Conservation (phyloP, 2,888 invertebrate species). For the Idaea dimidiata region DNA sequence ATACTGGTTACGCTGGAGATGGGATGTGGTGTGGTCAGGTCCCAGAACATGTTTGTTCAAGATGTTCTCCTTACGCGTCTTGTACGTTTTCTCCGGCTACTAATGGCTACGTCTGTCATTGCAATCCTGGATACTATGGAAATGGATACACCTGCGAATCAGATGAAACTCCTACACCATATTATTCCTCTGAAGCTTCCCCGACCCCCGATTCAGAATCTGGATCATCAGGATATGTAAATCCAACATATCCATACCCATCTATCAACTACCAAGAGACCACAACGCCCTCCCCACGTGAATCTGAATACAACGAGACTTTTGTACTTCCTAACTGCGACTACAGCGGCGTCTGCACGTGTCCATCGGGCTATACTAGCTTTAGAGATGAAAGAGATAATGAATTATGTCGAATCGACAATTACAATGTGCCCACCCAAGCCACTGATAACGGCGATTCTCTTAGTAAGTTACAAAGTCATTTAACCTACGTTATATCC, state of each 20-base stretch:
- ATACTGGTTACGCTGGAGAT: constrained; percentile 87
- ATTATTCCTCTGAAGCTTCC: neutral
- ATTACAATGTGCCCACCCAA: constrained; percentile 23
- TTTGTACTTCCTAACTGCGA: constrained; percentile 60
- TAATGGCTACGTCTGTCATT: constrained; percentile 77
- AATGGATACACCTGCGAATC: constrained; percentile 74
- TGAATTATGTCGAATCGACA: constrained; percentile 54
- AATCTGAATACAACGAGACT: constrained; percentile 61
- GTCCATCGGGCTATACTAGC: constrained; percentile 59
- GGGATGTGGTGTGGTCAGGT: constrained; percentile 83
- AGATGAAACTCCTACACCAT: neutral
- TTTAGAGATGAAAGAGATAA: constrained; percentile 55
- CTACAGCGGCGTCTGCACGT: constrained; percentile 47
- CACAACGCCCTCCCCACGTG: constrained; percentile 31
- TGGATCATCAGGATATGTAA: constrained; percentile 11
- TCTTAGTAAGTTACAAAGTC: constrained; percentile 44
- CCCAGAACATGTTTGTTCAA: constrained; percentile 43
- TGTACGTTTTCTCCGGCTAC: constrained; percentile 42
- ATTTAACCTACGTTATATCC: neutral
- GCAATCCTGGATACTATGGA: constrained; percentile 85
- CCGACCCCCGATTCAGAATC: neutral
- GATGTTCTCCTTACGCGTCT: constrained; percentile 55
- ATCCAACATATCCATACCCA: constrained; percentile 19
- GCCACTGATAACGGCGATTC: constrained; percentile 33
- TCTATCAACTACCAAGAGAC: constrained; percentile 26